Evolutionary conservation across 1,140 invertebrate genomes (phyloP).

Genomic region (Zaprionus ghesquierei): DNA sequence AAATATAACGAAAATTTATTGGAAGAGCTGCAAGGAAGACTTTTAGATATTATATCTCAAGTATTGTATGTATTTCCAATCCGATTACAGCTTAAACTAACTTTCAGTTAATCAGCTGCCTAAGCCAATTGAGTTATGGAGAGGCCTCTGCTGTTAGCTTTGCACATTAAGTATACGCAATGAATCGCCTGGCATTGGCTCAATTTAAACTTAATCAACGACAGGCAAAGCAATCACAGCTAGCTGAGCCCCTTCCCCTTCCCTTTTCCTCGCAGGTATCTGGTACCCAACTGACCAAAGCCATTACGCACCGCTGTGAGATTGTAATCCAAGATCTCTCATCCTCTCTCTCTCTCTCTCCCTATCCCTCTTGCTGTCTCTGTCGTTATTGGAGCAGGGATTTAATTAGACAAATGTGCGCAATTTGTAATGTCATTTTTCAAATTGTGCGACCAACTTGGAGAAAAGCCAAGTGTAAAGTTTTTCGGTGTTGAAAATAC

Average conservation of each 20-base stretch:
- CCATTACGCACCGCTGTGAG: constrained; percentile 75
- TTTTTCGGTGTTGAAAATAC: constrained; percentile 69
- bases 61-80: too few relatives aligned
- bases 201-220: constrained; percentile 3
- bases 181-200: constrained; percentile 2
- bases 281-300: constrained; percentile 39
- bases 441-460: constrained; percentile 56
- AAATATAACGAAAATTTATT: background rate
- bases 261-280: background rate
- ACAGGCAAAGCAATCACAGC: constrained; percentile 12
- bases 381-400: constrained; percentile 77
- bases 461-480: constrained; percentile 67
- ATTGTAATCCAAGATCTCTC: constrained; percentile 69
- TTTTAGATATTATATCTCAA: too few relatives aligned
- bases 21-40: background rate
- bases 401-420: constrained; percentile 82
- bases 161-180: constrained; percentile 14
- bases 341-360: background rate
- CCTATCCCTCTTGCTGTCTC: background rate
- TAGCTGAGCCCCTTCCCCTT: background rate
- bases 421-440: constrained; percentile 82
- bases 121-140: background rate
- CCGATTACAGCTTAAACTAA: background rate
- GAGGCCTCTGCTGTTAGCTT: background rate
- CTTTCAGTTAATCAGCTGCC: background rate